A percentile compares a stretch with the other conserved stretches of the same genome.
Conservation (phyloP, 2,113 vertebrate species). For the Tor tambroides region DNA sequence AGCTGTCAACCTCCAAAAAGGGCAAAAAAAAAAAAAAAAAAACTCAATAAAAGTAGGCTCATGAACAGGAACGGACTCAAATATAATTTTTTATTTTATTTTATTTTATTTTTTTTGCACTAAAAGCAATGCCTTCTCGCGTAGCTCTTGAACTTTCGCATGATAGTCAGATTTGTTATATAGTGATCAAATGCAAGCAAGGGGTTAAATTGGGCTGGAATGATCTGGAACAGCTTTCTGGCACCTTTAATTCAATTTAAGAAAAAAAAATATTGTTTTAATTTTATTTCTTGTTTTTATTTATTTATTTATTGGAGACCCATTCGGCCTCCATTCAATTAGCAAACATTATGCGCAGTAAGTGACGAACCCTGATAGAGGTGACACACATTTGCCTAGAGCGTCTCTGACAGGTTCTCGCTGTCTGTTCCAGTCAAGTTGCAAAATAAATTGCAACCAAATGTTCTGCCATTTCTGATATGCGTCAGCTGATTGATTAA, state of each 20-base stretch:
- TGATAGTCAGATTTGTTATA: neutral
- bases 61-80: neutral
- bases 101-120: neutral
- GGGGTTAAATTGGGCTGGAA: neutral
- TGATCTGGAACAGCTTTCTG: neutral
- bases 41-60: neutral
- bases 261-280: neutral
- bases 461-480: neutral
- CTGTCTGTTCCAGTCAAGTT: no score
- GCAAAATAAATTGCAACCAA: no score
- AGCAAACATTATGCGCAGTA: neutral
- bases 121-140: neutral
- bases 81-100: neutral
- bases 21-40: neutral
- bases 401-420: neutral
- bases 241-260: neutral
- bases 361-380: neutral
- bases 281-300: neutral
- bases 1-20: neutral
- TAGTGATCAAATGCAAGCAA: neutral
- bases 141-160: neutral
- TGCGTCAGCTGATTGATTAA: neutral
- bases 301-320: neutral
- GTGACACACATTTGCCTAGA: neutral
- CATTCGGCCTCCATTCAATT: neutral